Conservation (phyloP, 2,113 vertebrate species). For the Cervus canadensis region DNA sequence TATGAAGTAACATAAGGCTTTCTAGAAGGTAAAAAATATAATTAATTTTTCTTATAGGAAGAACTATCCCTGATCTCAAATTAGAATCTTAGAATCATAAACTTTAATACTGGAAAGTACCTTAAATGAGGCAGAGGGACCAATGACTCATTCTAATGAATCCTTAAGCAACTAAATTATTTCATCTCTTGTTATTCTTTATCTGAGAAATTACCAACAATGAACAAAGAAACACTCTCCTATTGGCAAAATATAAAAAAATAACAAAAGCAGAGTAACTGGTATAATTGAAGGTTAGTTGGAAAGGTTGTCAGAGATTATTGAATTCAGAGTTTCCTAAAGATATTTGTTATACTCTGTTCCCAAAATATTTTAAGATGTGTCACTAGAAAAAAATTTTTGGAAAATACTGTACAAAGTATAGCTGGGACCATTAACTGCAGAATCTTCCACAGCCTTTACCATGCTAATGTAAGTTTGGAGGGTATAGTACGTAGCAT, state of each 20-base stretch:
- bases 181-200: neutral
- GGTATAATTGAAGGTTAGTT: neutral
- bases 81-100: constrained; percentile 37
- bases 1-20: neutral
- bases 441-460: neutral
- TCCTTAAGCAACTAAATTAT: neutral
- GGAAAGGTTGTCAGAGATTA: neutral
- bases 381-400: neutral
- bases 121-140: neutral
- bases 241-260: neutral
- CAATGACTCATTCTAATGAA: constrained; percentile 20
- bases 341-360: neutral
- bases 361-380: neutral
- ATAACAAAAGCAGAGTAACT: neutral
- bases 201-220: constrained; percentile 24
- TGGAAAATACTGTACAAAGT: neutral
- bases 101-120: constrained; percentile 37
- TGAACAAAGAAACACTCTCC: neutral
- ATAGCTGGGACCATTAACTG: neutral
- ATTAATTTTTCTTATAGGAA: constrained; percentile 19
- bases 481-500: neutral
- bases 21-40: neutral
- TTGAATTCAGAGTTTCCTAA: neutral
- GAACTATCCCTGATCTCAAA: neutral
- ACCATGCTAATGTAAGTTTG: neutral